Base-by-base conservation (phyloP, 1,140 invertebrate species). In the Drosophila grimshawi region DNA sequence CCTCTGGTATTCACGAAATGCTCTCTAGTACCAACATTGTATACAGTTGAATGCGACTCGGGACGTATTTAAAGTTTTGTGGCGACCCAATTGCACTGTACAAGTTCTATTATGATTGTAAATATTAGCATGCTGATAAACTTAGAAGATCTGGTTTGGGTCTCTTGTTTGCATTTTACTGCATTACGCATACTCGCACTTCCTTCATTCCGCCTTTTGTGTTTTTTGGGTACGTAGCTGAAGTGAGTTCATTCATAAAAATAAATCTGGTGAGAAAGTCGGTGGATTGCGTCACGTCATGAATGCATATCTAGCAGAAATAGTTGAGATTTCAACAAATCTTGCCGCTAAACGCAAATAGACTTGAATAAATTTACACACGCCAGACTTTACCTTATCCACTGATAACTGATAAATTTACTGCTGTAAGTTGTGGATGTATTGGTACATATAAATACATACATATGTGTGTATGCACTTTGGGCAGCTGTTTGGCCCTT, bases 111-210 rank as follows among this genome's bases (percentile, higher is more conserved):
- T 70, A 85, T 75, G 63, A 55, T 68, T 8, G 33, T 56, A 80
- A 88, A 88, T 89, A 89, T 88, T 88, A 78, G 53, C 51, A 41
- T 11, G 6, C 11, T 75, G 85, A 88, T 88, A 88, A 78, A 76
- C 77, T 51, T 33, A 5, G 48, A 49, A 56, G 27, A 49, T 59
- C 78, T 48, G 67, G 55, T 75, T 75, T 70, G 39, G 43, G 45
- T 45, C 59, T 61, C 55, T 67, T 86, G 56, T 90, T 86, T 89
- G 79, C 56, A 71, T 90, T 68, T 91, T 90, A 90, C 86, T 83
- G 88, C 86, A 90, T 90, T 90, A 90, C 86, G 86, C 86, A 90
- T 82, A 82, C 86, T 90, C 88, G 88, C 86, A 90, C 86, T 90
- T 90, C 80, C 77, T 81, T 52, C 37, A 46, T 41, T 41, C 27